Percentiles rank a stretch among this genome's conserved stretches.
Evolutionary conservation across 2,888 invertebrate genomes (phyloP).

Genomic region (Drosophila rubida): DNA sequence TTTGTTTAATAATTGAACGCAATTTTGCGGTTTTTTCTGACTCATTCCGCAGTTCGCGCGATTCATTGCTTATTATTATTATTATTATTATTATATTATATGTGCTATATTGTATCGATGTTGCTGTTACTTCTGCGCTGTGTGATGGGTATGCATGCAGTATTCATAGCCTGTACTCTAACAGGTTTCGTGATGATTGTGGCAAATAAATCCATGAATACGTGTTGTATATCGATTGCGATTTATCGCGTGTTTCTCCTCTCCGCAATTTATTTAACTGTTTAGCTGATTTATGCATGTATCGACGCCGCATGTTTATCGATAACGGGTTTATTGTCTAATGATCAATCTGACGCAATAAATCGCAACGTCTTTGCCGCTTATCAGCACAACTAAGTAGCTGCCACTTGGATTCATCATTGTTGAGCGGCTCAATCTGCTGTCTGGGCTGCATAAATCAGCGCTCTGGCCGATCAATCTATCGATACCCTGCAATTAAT

Average conservation of each 20-base stretch:
- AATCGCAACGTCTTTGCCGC: not conserved
- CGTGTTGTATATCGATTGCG: slow-evolving; percentile 14
- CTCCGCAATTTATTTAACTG: slow-evolving; percentile 19
- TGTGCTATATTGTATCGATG: slow-evolving; percentile 11
- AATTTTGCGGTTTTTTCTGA: slow-evolving; percentile 42
- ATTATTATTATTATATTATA: no score
- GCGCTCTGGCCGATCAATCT: slow-evolving; percentile 1
- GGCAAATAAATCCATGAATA: slow-evolving; percentile 16
- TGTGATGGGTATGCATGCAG: slow-evolving; percentile 2
- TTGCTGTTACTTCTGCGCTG: slow-evolving; percentile 3
- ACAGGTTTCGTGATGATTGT: slow-evolving; percentile 16
- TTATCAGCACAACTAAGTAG: not conserved
- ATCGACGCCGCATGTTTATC: not conserved
- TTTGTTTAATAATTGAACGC: slow-evolving; percentile 24
- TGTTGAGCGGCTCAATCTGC: not conserved
- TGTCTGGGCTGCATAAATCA: slow-evolving; percentile 1
- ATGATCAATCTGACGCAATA: slow-evolving; percentile 1
- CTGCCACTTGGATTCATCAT: not conserved
- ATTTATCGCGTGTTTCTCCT: slow-evolving; percentile 11
- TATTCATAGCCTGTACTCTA: slow-evolving; percentile 18
- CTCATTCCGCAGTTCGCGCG: slow-evolving; percentile 37
- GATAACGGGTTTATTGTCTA: slow-evolving; percentile 12
- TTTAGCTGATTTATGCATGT: slow-evolving; percentile 10
- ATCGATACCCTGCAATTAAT: slow-evolving; percentile 1
- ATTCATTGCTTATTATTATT: slow-evolving; percentile 39